Evolutionary conservation across 2,797 vertebrate genomes (phyloP).

Genomic region (Xiphophorus birchmanni): DNA sequence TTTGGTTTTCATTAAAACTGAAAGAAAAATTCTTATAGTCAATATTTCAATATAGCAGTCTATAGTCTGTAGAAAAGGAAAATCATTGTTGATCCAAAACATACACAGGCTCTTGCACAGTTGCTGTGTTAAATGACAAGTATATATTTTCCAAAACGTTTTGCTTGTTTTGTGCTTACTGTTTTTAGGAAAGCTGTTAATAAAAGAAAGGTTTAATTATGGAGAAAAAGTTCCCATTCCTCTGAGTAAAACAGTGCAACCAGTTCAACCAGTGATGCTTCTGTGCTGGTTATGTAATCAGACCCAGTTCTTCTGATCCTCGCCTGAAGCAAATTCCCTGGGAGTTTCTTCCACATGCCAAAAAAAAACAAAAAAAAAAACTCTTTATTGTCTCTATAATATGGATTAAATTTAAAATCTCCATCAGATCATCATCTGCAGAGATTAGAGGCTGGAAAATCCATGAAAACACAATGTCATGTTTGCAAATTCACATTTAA

Average conservation of each 20-base stretch:
- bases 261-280: constrained; percentile 10
- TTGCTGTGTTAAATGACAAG: no score
- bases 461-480: constrained; percentile 1
- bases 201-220: no score
- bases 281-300: constrained; percentile 40
- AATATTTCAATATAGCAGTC: neutral
- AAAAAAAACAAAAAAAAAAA: neutral
- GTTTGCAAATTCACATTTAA: constrained; percentile 1
- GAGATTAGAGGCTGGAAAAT: constrained; percentile 23
- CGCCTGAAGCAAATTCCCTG: constrained; percentile 4
- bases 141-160: no score
- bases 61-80: neutral
- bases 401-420: constrained; percentile 28
- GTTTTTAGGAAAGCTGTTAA: no score
- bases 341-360: neutral
- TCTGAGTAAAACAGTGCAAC: neutral
- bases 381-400: constrained; percentile 19
- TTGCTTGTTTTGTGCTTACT: no score
- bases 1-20: no score
- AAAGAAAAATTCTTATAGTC: no score
- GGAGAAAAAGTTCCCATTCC: neutral
- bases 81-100: no score
- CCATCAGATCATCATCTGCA: constrained; percentile 21
- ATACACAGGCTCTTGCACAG: no score
- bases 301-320: constrained; percentile 39